Evolutionary conservation across 2,888 invertebrate genomes (phyloP).

Genomic region (Aphelenchoides bicaudatus): DNA sequence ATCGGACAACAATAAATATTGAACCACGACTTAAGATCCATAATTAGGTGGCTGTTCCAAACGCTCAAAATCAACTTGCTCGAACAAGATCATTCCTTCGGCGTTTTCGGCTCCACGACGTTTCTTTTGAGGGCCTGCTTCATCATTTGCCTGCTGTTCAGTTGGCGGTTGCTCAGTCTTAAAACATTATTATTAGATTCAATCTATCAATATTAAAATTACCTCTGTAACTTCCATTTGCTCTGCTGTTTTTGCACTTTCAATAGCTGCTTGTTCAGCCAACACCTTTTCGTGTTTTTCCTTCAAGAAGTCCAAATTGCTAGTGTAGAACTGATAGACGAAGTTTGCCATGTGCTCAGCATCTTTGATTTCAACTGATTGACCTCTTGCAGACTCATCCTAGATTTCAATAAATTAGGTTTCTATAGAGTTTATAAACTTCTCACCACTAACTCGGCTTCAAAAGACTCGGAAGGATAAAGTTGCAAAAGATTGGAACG

Average conservation of each 20-base stretch:
- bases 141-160: slow-evolving; percentile 15
- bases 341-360: slow-evolving; percentile 93
- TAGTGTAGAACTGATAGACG: slow-evolving; percentile 85
- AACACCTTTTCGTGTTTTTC: slow-evolving; percentile 39
- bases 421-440: neutral
- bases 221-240: neutral
- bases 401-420: slow-evolving; percentile 17
- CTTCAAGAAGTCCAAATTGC: slow-evolving; percentile 61
- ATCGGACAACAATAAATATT: too few relatives aligned
- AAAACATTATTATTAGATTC: too few relatives aligned
- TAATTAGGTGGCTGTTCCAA: slow-evolving; percentile 45
- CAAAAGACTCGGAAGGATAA: slow-evolving; percentile 28
- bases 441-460: neutral
- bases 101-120: slow-evolving; percentile 23
- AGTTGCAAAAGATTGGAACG: slow-evolving; percentile 22
- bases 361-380: slow-evolving; percentile 72
- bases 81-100: slow-evolving; percentile 47
- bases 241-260: slow-evolving; percentile 14
- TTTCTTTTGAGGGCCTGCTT: too few relatives aligned
- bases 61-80: slow-evolving; percentile 55
- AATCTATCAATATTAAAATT: neutral
- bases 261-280: slow-evolving; percentile 24
- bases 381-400: slow-evolving; percentile 52
- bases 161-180: neutral
- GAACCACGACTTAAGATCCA: slow-evolving; percentile 24